Evolutionary conservation across 1,140 invertebrate genomes (phyloP), one percentile per base, ranked within the genome.

Genomic region (Drosophila carrolli): DNA sequence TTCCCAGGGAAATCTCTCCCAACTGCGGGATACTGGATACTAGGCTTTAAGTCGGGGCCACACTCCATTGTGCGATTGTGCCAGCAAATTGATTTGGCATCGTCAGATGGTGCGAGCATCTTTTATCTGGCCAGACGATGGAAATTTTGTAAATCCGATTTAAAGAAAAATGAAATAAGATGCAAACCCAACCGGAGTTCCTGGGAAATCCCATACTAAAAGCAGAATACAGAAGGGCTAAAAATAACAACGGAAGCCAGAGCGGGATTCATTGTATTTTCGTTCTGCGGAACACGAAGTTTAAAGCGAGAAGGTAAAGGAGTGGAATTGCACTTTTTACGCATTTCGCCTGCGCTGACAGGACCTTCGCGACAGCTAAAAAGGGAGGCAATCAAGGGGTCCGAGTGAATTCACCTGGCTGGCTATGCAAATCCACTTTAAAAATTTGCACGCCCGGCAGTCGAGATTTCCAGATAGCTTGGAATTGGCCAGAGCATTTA

Each of bases 371-470:
- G 44, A 47, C 56, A 65, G 48, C 37, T 38, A 54, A 47, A 72
- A 37, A 56, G 40, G 55, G 23, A 60, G 55, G 56, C 67, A 75
- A 55, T 70, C 63, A 66, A 46, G 41, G 48, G 11, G 14, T 40
- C 44, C 40, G 48, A 57, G 82, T 78, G 75, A 55, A 67, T 88
- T 75, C 68, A 71, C 61, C 47, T 44, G 59, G 43, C 47, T 74
- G 57, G 43, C 63, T 78, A 86, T 88, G 82, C 75, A 88, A 88
- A 86, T 86, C 46, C 68, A 51, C 40, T 29, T 50, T 13, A 44
- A 57, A 59, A 3, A n/a, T 8, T 14, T 51, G 59, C 43, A 8
- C 16, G 32, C 38, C 32, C 35, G 57, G 29, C 55, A 71, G 55
- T n/a, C 55, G 57, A 70, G 75, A 88, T 86, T 82, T 83, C 82